These are phyloP conservation scores for Drosophila subobscura DNA, from an alignment of 1,140 invertebrate species.

Conservation along the genomic window DNA sequence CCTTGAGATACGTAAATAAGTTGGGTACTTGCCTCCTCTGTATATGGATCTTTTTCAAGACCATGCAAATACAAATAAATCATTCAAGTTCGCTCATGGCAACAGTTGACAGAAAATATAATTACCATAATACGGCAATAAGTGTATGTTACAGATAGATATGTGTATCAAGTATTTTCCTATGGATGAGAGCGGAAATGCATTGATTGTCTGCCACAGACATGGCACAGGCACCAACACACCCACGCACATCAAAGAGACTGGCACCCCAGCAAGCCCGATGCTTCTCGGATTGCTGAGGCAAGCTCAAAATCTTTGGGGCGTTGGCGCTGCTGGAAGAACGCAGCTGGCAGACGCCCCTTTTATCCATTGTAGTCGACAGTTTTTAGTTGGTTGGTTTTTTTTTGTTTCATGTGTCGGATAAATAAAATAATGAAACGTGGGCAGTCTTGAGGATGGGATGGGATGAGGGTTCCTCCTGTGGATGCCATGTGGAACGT, in stretches of 20 bases:
- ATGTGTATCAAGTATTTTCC: conserved; percentile 22
- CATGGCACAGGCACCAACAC: conserved; percentile 26
- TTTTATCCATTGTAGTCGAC: conserved; percentile 25
- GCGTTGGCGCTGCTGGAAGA: conserved; percentile 54
- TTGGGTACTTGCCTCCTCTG: conserved; percentile 29
- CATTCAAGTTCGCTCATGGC: conserved; percentile 38
- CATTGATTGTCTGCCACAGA: conserved; percentile 67
- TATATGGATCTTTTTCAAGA: conserved; percentile 33
- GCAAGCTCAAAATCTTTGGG: conserved; percentile 39
- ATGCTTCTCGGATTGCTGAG: conserved; percentile 17
- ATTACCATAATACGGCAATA: conserved; percentile 58
- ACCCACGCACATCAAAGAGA: conserved; percentile 44
- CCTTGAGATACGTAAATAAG: neutral
- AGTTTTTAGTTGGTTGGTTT: conserved; percentile 9
- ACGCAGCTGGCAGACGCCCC: conserved; percentile 18
- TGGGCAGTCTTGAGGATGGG: conserved; percentile 6
- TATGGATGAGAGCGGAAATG: conserved; percentile 58
- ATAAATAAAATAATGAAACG: conserved; percentile 12
- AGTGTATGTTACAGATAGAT: conserved; percentile 6
- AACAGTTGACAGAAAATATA: conserved; percentile 53
- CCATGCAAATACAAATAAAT: conserved; percentile 51
- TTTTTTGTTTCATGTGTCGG: neutral
- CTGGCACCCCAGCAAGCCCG: conserved; percentile 15
- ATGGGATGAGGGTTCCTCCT: conserved; percentile 8
- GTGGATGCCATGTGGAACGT: conserved; percentile 32